Evolutionary conservation across 1,140 invertebrate genomes (phyloP).

Genomic region (Saxidomus purpurata): DNA sequence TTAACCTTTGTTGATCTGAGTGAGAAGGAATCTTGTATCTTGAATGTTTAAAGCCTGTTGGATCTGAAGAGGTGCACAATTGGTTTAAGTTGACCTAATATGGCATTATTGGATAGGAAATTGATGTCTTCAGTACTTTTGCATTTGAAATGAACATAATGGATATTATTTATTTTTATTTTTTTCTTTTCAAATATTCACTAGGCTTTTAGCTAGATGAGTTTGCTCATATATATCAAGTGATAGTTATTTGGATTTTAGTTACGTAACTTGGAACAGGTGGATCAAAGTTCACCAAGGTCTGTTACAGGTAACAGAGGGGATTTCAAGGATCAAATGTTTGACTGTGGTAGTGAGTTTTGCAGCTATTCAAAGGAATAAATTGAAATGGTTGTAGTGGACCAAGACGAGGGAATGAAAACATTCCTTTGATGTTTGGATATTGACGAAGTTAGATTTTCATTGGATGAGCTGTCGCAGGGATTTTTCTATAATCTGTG

Average conservation of each 20-base stretch:
- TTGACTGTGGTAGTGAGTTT: background rate
- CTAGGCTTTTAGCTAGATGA: constrained; percentile 2
- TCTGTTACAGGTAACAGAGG: background rate
- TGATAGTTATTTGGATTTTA: constrained; percentile 28
- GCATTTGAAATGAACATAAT: constrained; percentile 5
- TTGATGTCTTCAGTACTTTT: background rate
- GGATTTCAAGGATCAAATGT: background rate
- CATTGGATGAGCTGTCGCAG: background rate
- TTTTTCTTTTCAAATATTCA: background rate
- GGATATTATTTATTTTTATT: constrained; percentile 29
- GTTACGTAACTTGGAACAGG: background rate
- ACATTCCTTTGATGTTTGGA: background rate
- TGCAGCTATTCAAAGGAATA: background rate
- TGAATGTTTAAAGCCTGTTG: background rate
- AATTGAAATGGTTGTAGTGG: background rate
- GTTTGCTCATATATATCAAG: constrained; percentile 14
- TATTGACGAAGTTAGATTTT: background rate
- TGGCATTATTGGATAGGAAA: background rate
- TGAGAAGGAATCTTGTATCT: background rate
- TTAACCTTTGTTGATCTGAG: background rate
- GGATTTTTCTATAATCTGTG: constrained; percentile 27
- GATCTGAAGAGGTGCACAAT: background rate
- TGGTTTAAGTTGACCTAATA: background rate
- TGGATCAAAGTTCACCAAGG: background rate
- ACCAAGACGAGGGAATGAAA: background rate